phyloP scores from a whole-genome alignment of 1,140 invertebrate genomes.

The Zaprionus inermis region DNA sequence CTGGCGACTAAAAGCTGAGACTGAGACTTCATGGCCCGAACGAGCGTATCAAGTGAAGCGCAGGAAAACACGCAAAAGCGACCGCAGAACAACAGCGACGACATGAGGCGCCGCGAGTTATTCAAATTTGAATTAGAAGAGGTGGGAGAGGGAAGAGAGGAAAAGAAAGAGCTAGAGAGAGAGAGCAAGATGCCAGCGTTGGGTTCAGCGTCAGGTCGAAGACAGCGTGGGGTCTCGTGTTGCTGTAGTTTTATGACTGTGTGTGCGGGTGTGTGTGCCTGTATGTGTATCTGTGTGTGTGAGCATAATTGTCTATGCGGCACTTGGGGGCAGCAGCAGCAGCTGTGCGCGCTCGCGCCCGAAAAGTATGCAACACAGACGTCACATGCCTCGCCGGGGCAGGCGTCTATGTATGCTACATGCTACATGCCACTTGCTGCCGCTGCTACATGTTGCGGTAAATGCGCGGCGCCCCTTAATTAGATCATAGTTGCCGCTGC shows the following conservation, averaged over 20 bases:
- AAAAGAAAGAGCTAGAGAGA: not conserved
- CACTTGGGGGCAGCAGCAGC: conserved; percentile 2
- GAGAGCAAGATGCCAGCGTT: not conserved
- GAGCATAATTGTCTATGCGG: conserved; percentile 22
- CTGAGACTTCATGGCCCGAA: not conserved
- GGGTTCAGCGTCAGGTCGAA: conserved; percentile 1
- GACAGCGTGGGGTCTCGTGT: conserved; percentile 14
- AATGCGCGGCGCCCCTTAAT: conserved; percentile 58
- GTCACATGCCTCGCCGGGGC: conserved; percentile 2
- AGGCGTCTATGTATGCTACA: not conserved
- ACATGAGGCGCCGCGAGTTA: conserved; percentile 56
- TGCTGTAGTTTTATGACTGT: conserved; percentile 56
- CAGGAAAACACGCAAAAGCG: not conserved
- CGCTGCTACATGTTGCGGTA: conserved; percentile 53
- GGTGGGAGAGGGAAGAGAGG: not conserved
- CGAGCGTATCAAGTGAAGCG: not conserved
- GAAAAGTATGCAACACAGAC: conserved; percentile 22
- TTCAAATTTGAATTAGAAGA: conserved; percentile 73
- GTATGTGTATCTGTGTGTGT: conserved; percentile 5
- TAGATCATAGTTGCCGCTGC: conserved; percentile 62
- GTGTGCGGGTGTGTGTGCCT: not conserved
- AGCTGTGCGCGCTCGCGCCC: conserved; percentile 11
- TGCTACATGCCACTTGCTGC: conserved; percentile 21
- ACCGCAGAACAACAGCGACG: not conserved
- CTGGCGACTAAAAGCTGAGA: conserved; percentile 7